phyloP scores from a whole-genome alignment of 2,113 vertebrate genomes.

The Xenus cinereus region DNA sequence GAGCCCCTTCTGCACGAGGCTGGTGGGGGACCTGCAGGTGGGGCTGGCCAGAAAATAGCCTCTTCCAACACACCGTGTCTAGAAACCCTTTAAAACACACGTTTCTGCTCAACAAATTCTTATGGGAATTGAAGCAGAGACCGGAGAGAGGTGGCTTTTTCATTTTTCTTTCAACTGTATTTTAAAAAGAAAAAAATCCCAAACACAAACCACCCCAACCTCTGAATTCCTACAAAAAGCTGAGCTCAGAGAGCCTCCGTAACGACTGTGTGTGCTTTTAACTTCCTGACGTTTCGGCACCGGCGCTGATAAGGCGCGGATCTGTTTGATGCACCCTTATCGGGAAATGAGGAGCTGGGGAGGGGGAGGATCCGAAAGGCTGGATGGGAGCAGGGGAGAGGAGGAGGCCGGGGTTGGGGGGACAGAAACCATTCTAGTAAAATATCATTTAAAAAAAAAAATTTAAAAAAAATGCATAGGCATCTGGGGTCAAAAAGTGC shows the following conservation, averaged over 20 bases:
- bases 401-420: accelerated
- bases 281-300: background rate
- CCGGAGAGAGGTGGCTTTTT: background rate
- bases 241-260: background rate
- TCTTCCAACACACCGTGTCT: accelerated
- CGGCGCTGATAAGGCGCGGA: accelerated
- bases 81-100: accelerated
- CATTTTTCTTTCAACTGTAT: background rate
- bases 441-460: background rate
- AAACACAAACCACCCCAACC: background rate
- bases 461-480: too few relatives aligned
- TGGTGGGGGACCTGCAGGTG: accelerated
- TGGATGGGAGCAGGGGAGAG: background rate
- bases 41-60: background rate
- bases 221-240: background rate
- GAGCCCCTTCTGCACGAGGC: background rate
- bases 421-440: background rate
- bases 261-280: background rate
- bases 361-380: background rate
- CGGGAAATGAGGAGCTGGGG: background rate
- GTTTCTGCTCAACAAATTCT: accelerated
- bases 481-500: background rate
- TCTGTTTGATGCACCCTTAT: background rate
- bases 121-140: background rate
- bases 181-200: background rate